Base-by-base conservation (phyloP, 1,140 invertebrate species). In the Acromyrmex echinatior region DNA sequence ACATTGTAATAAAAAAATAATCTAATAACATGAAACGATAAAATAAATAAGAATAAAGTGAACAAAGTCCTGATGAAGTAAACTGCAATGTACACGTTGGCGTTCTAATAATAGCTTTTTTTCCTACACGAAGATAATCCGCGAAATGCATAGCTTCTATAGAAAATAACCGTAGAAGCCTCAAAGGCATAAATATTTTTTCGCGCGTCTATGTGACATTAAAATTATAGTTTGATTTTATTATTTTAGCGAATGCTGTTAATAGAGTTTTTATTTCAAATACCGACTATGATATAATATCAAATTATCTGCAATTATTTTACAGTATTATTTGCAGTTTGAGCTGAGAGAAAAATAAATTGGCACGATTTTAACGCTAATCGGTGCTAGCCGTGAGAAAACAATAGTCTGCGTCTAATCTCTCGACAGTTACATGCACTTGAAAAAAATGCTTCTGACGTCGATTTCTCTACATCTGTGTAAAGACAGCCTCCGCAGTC, bases 401-500 rank as follows among this genome's bases (percentile, higher is more conserved):
- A 65, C 60, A 65, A 49, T 51, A n/a, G n/a, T 76, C 28, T 56
- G 4, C 7, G 10, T 70, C 28, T 56, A 39, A 78, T 79, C 77
- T 65, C 25, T 21, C 9, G 45, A 31, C 53, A 14, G 16, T 78
- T 31, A 45, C 16, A 31, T 9, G 28, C 10, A 16, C 16, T n/a
- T 31, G 12, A 66, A n/a, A 79, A 25, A 53, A 51, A 25, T 10
- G 1, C 12, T 10, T 49, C 18, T 66, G 39, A 16, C 62, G 25
- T 49, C 45, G 62, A 79, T 79, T 49, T 66, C 77, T 79, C 39
- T 16, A 65, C 39, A 49, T 63, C 35, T 49, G 60, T 28, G 77
- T 51, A 66, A 79, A 79, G 76, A 49, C 25, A 28, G 39, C 25
- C 60, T 60, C 76, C 7, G 9, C 21, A 35, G 35, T 53, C 45